Conservation (phyloP, 2,888 invertebrate genomes). For the Chrysotoxum bicinctum region DNA sequence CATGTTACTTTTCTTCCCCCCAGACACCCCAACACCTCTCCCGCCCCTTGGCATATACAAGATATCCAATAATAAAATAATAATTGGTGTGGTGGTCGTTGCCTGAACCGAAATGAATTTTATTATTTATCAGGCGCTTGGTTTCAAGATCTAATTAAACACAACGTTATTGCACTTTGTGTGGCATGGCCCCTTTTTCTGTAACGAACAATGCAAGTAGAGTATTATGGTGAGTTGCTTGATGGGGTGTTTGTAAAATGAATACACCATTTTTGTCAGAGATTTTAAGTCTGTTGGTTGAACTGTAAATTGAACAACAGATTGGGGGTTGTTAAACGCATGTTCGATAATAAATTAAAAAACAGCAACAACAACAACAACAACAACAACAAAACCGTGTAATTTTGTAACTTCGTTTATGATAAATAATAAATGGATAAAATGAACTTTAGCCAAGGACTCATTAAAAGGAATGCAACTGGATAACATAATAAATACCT, state of each 20-base stretch:
- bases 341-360: neutral
- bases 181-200: neutral
- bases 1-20: neutral
- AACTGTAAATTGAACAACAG: slow-evolving; percentile 18
- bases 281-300: slow-evolving; percentile 1
- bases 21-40: too few relatives aligned
- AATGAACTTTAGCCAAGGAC: slow-evolving; percentile 22
- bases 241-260: neutral
- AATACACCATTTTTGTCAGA: slow-evolving; percentile 1
- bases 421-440: slow-evolving; percentile 7
- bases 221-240: neutral
- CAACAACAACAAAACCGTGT: neutral
- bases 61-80: slow-evolving; percentile 3
- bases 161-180: slow-evolving; percentile 33
- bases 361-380: neutral
- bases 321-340: slow-evolving; percentile 12
- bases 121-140: slow-evolving; percentile 30
- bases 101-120: slow-evolving; percentile 24
- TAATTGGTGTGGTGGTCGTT: neutral
- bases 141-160: slow-evolving; percentile 47
- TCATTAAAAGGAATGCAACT: too few relatives aligned
- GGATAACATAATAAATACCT: too few relatives aligned
- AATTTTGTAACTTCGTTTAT: neutral
- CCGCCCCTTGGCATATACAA: neutral
- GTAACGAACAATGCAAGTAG: neutral